Evolutionary conservation across 2,888 invertebrate species (phyloP), one percentile per base, ranked within the genome.

Genomic region (Sycophila texana): DNA sequence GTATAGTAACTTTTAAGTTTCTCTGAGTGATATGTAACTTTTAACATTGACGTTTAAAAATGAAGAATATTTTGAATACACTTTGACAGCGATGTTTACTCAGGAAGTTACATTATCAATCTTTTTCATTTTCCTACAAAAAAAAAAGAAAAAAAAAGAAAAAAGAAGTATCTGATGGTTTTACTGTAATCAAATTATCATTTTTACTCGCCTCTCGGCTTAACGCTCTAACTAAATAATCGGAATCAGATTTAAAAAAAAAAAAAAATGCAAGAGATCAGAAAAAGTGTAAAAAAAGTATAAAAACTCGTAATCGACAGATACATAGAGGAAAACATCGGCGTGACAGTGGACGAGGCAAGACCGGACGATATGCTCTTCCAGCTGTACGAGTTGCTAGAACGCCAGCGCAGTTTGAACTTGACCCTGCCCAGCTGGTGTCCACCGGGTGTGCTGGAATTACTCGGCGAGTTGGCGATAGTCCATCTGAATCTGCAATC

Each of bases 361-460:
- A 53, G 20, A 3, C n/a, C 14, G 13, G 80, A 77, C 55, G 39
- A 66, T 4, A 18, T 18, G 7, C 66, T 77, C 18, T 66, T 53
- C 20, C 10, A 70, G 1, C 60, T 80, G 4, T 71, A 80, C 74
- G 60, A 49, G 10, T 18, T 70, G 1, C 16, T 80, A 7, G 80
- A 80, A 16, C 4, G 60, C 13, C 77, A 70, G 16, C 66, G 53
- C 1, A 63, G 74, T n/a, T 16, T 73, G 67, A 78, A 78, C 16
- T n/a, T 72, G 0, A 75, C 20, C 4, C 57, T 81, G 4, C 81
- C 81, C 39, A 18, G 51, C 14, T 81, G 81, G 81, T 81, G 78
- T 20, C 22, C 81, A 4, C 63, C 71, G 13, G 81, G 81, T 12
- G 78, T 81, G 0, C 26, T 47, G 22, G n/a, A 10, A 1, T 30